phyloP scores from a whole-genome alignment of 2,888 invertebrate genomes.

The Lymantria monacha region DNA sequence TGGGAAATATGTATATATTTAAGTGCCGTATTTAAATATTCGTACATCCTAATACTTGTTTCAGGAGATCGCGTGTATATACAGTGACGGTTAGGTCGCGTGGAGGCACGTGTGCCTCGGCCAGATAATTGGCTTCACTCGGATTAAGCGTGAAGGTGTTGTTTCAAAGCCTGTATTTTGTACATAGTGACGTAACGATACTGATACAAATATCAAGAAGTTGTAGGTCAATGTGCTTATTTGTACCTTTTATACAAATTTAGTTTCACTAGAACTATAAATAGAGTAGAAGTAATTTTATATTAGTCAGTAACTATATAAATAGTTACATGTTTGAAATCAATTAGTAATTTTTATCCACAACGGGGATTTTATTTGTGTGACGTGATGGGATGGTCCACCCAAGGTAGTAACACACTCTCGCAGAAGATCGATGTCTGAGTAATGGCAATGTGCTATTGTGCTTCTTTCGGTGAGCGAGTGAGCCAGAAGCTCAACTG shows the following conservation, averaged over 20 bases:
- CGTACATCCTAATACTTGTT: constrained; percentile 13
- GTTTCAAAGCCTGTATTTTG: constrained; percentile 35
- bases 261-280: not conserved
- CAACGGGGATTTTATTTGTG: too few relatives aligned
- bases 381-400: too few relatives aligned
- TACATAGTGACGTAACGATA: constrained; percentile 33
- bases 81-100: constrained; percentile 32
- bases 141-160: constrained; percentile 49
- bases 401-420: too few relatives aligned
- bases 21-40: constrained; percentile 12
- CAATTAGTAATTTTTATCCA: too few relatives aligned
- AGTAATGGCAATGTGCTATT: too few relatives aligned
- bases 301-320: not conserved
- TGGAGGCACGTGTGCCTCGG: constrained; percentile 34
- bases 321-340: not conserved
- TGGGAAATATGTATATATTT: too few relatives aligned
- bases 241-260: not conserved
- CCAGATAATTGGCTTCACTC: constrained; percentile 41
- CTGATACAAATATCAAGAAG: constrained; percentile 16
- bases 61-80: constrained; percentile 34
- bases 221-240: constrained; percentile 12
- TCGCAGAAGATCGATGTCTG: too few relatives aligned
- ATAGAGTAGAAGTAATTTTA: not conserved
- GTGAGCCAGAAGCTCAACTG: too few relatives aligned
- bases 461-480: too few relatives aligned